phyloP scores from a whole-genome alignment of 2,888 invertebrate species.

The Oxystoma pomonae region DNA sequence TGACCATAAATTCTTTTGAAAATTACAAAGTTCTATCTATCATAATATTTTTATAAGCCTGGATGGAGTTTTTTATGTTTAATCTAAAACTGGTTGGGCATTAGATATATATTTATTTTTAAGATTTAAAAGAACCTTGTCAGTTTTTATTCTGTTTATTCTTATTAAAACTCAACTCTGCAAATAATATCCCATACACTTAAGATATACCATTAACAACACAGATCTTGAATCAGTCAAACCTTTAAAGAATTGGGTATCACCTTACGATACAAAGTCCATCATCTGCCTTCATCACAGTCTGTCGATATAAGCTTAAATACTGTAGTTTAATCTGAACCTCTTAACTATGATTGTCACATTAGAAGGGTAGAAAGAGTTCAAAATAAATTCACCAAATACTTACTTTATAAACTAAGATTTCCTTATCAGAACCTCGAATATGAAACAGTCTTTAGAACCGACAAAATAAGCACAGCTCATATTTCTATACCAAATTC shows the following conservation, averaged over 20 bases:
- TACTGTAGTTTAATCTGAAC: not conserved
- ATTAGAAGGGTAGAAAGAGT: not conserved
- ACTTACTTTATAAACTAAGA: not conserved
- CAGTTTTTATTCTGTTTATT: too few species aligned
- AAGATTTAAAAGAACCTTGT: too few species aligned
- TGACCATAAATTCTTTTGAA: too few species aligned
- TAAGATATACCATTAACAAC: not conserved
- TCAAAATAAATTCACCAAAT: not conserved
- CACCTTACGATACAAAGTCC: not conserved
- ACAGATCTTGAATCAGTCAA: not conserved
- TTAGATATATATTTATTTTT: too few species aligned
- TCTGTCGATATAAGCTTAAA: not conserved
- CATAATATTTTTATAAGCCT: too few species aligned
- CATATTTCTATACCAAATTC: not conserved
- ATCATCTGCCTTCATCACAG: not conserved
- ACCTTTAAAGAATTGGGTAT: not conserved
- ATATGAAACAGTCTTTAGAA: not conserved
- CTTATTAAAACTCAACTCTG: too few species aligned
- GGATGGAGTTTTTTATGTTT: too few species aligned
- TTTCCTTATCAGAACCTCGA: not conserved
- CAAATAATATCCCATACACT: not conserved
- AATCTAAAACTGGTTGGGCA: too few species aligned
- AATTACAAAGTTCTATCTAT: too few species aligned
- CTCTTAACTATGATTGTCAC: not conserved
- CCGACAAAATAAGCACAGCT: not conserved